Evolutionary conservation across 2,113 vertebrate species (phyloP).

Genomic region (Trichechus manatus): DNA sequence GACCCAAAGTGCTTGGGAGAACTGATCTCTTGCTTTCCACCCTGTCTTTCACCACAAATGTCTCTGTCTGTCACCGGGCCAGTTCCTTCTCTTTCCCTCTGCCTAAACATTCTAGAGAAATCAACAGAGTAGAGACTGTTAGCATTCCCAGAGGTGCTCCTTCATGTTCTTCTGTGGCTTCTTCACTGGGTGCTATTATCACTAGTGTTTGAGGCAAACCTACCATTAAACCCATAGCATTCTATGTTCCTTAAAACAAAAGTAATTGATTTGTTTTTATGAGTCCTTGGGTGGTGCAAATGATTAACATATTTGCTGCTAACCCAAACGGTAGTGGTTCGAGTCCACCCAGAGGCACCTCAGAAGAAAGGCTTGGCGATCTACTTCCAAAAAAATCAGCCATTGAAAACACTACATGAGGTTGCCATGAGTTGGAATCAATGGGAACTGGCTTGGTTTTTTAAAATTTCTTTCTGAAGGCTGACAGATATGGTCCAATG

Average conservation of each 20-base stretch:
- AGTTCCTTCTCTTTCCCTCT: not conserved
- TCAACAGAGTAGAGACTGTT: not conserved
- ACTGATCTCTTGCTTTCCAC: not conserved
- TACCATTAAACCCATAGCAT: conserved; percentile 52
- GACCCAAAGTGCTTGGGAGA: not conserved
- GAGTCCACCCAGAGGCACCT: not conserved
- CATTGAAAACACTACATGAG: not conserved
- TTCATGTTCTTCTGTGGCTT: not conserved
- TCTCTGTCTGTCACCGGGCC: not conserved
- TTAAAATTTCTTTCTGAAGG: not conserved
- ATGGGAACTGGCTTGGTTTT: not conserved
- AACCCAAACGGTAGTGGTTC: not conserved
- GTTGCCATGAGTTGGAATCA: not conserved
- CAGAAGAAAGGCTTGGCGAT: not conserved
- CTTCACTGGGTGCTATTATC: not conserved
- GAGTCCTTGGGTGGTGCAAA: not conserved
- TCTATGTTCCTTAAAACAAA: conserved; percentile 41
- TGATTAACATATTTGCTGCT: not conserved
- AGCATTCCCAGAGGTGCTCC: not conserved
- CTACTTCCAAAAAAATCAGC: not conserved
- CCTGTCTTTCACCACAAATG: not conserved
- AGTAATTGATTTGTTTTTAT: conserved; percentile 49
- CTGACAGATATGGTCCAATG: conserved; percentile 45
- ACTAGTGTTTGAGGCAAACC: not conserved
- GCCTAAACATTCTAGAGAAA: not conserved